Evolutionary conservation across 2,888 invertebrate genomes (phyloP).

Genomic region (Cryptus armator): DNA sequence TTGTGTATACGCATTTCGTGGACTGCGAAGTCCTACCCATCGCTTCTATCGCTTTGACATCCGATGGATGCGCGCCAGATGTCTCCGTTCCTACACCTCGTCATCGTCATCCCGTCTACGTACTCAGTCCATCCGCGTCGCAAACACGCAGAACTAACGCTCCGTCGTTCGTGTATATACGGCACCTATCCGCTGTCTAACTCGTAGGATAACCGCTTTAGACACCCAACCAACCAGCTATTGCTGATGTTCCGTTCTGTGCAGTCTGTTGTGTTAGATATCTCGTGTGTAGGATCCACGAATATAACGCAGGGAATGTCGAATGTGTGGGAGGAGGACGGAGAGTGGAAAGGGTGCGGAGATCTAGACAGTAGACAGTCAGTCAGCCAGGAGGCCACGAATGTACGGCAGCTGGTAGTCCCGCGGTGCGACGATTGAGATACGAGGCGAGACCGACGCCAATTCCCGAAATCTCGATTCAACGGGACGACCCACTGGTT

Average conservation of each 20-base stretch:
- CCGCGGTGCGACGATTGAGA: constrained; percentile 52
- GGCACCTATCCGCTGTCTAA: constrained; percentile 10
- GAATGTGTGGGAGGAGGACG: constrained; percentile 43
- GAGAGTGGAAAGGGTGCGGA: constrained; percentile 15
- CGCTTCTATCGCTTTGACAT: constrained; percentile 49
- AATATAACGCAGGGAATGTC: constrained; percentile 23
- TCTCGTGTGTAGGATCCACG: constrained; percentile 6
- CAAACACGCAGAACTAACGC: constrained; percentile 31
- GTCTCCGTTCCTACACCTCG: constrained; percentile 69
- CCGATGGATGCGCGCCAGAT: constrained; percentile 78
- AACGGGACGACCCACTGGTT: neutral
- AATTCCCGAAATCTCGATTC: constrained; percentile 56
- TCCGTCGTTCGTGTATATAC: neutral
- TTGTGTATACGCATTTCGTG: constrained; percentile 44
- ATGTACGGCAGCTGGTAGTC: constrained; percentile 31
- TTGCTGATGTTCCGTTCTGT: constrained; percentile 31
- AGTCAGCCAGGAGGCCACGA: constrained; percentile 45
- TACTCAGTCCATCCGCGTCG: constrained; percentile 38
- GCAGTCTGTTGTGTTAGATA: constrained; percentile 36
- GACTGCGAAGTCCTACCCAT: constrained; percentile 40
- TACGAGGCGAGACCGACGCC: constrained; percentile 59
- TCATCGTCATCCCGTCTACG: constrained; percentile 42
- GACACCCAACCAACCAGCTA: constrained; percentile 8
- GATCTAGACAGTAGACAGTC: constrained; percentile 39
- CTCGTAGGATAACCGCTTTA: neutral